These are phyloP conservation scores for Dissostichus mawsoni DNA, from an alignment of 2,113 vertebrate genomes.

Conservation along the genomic window DNA sequence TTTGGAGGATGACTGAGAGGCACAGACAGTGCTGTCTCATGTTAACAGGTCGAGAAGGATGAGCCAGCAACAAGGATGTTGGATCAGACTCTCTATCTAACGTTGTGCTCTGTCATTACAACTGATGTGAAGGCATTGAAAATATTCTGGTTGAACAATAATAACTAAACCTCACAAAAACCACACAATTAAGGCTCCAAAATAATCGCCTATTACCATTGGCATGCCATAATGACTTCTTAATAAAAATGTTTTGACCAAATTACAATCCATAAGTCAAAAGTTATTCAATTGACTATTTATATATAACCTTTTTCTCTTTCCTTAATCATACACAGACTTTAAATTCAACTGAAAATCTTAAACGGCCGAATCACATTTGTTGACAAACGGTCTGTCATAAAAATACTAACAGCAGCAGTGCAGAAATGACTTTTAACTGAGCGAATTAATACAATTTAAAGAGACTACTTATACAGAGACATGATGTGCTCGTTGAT, in stretches of 20 bases:
- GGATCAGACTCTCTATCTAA: conserved; percentile 26
- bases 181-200: background rate
- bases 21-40: conserved; percentile 50
- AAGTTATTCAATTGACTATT: background rate
- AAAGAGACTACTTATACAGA: too few relatives aligned
- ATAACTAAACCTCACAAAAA: background rate
- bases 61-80: conserved; percentile 53
- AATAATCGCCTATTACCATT: background rate
- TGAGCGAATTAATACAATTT: too few relatives aligned
- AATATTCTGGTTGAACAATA: background rate
- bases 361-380: too few relatives aligned
- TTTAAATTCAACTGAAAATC: too few relatives aligned
- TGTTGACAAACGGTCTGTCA: too few relatives aligned
- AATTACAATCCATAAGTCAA: background rate
- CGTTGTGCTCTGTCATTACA: background rate
- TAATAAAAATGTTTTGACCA: background rate
- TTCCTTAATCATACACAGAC: too few relatives aligned
- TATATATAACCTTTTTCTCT: too few relatives aligned
- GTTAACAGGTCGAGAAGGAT: conserved; percentile 39
- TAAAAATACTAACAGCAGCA: too few relatives aligned
- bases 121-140: background rate
- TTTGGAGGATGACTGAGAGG: conserved; percentile 27
- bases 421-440: too few relatives aligned
- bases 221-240: background rate
- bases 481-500: too few relatives aligned